Conservation (phyloP, 2,888 invertebrate genomes). For the Dichetophora obliterata region DNA sequence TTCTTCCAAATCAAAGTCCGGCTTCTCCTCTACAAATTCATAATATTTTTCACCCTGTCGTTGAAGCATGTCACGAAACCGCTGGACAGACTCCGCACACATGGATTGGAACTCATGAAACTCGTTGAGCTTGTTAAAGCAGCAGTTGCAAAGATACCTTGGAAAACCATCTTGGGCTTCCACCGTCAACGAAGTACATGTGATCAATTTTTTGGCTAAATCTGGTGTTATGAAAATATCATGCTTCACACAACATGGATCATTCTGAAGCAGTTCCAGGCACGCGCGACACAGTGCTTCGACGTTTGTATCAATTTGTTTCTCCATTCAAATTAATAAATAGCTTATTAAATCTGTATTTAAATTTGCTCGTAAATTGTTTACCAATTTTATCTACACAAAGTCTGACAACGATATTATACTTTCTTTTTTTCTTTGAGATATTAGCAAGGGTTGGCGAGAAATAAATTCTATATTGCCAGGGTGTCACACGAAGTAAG, state of each 20-base stretch:
- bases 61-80: slow-evolving; percentile 34
- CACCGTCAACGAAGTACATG: slow-evolving; percentile 54
- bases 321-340: not conserved
- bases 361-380: not conserved
- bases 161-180: slow-evolving; percentile 50
- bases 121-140: slow-evolving; percentile 45
- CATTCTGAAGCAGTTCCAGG: slow-evolving; percentile 24
- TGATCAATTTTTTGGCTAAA: slow-evolving; percentile 55
- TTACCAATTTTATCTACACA: not conserved
- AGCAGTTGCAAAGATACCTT: slow-evolving; percentile 46
- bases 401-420: not conserved
- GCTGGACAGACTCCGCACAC: slow-evolving; percentile 47
- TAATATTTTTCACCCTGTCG: not conserved
- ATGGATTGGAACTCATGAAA: slow-evolving; percentile 51
- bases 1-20: slow-evolving; percentile 30
- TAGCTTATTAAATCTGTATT: not conserved
- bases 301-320: not conserved
- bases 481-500: no score
- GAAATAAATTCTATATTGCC: no score
- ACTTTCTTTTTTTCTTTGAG: no score
- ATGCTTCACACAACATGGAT: not conserved
- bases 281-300: slow-evolving; percentile 38
- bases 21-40: slow-evolving; percentile 37
- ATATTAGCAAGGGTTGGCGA: no score
- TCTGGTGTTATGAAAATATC: slow-evolving; percentile 44